phyloP scores from a whole-genome alignment of 2,888 invertebrate species.

The Lasioglossum marginatum region DNA sequence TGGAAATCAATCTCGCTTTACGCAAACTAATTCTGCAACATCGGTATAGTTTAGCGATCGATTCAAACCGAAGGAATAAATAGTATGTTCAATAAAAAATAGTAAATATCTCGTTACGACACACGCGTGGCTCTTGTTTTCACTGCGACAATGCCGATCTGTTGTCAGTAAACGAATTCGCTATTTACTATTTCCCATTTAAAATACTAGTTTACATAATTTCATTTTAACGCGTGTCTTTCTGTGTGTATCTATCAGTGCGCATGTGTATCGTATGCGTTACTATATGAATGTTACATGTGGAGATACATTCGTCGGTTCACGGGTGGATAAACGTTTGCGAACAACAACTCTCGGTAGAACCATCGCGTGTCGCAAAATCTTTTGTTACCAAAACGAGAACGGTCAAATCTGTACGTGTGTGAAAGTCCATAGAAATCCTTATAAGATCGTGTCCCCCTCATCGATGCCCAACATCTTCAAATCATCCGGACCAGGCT shows the following conservation, averaged over 20 bases:
- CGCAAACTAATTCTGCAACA: slow-evolving; percentile 22
- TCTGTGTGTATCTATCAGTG: neutral
- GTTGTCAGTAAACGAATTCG: slow-evolving; percentile 8
- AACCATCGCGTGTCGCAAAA: neutral
- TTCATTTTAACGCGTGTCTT: neutral
- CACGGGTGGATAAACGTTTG: neutral
- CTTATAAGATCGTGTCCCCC: slow-evolving; percentile 87
- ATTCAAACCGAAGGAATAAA: slow-evolving; percentile 14
- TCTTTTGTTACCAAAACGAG: slow-evolving; percentile 26
- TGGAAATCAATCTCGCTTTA: slow-evolving; percentile 12
- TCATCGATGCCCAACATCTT: slow-evolving; percentile 95
- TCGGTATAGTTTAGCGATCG: neutral
- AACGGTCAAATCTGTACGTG: neutral
- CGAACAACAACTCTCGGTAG: neutral
- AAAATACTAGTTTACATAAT: slow-evolving; percentile 43
- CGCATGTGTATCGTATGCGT: neutral
- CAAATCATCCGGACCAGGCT: slow-evolving; percentile 89
- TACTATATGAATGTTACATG: slow-evolving; percentile 26
- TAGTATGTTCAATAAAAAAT: slow-evolving; percentile 36
- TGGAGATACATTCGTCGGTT: slow-evolving; percentile 12
- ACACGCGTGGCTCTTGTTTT: neutral
- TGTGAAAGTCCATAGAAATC: slow-evolving; percentile 32
- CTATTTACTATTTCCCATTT: slow-evolving; percentile 49
- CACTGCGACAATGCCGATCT: neutral
- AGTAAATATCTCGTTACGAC: slow-evolving; percentile 31